Evolutionary conservation across 2,113 vertebrate genomes (phyloP), one percentile per base, ranked within the genome.

Genomic region (Nettapus auritus): DNA sequence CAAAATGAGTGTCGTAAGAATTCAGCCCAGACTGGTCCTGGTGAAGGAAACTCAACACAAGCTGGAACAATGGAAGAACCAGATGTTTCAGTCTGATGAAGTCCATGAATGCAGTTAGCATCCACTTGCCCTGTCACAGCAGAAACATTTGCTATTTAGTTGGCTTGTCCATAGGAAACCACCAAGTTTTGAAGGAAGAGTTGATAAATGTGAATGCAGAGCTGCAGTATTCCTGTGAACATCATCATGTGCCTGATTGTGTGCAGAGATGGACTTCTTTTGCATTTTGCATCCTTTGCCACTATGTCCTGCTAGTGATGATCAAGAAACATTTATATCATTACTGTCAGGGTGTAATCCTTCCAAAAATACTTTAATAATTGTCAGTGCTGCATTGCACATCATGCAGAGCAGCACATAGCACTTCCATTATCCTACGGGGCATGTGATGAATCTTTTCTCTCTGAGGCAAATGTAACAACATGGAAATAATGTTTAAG

Each of bases 231-330:
- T 33, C 26, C 13, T 25, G 42, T 21, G 56, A 63, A 28, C 69
- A 48, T 28, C 50, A 6, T 20, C 66, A 21, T 1, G 0, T 21
- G 36, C 15, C 36, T 36, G 9, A 8, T 42, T 40, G 9, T 42
- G 5, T 13, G n/a, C 11, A 67, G 56, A 78, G 29, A 12, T 63
- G 69, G 23, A 11, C 3, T 34, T 56, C 52, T 28, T 56, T 18
- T 36, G 28, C 5, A 0, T 1, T 56, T 20, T 36, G 31, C 5
- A 0, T 1, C 38, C 20, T 73, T 82, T 50, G 34, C 34, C 38
- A 44, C 34, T 11, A 3, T 4, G 8, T 31, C 7, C 62, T 75
- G 25, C 26, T 28, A 38, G 25, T 28, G 25, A 28, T 28, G 16
- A 38, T 63, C 34, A 63, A 28, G 36, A 28, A 63, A 38, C 36